Base-by-base conservation (phyloP, 2,888 invertebrate genomes). In the Standfussiana lucernea region DNA sequence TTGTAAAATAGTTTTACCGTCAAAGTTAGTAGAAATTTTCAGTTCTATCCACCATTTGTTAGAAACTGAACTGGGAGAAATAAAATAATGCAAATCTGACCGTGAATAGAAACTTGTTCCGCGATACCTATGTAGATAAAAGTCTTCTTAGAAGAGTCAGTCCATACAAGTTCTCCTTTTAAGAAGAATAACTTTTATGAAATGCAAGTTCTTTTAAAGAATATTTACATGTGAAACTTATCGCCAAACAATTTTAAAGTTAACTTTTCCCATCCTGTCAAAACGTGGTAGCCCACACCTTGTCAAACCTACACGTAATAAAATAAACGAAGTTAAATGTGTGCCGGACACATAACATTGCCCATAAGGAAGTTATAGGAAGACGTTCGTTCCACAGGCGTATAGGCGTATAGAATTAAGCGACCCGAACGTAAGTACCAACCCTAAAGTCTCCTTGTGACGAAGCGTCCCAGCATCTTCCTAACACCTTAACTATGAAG, bases 291-390 rank as follows among this genome's bases (percentile, higher is more conserved):
- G 24, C 37, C 6, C 24, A 37, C 5, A 6, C 7, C n/a, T 68
- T 50, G 59, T 35, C 35, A 47, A n/a, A n/a, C 35, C 40, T 2
- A n/a, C 56, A 82, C 11, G 2, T 6, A 64, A 64, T 68, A 18
- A 18, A 74, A 78, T 61, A 50, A 13, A 28, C 13, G 2, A 65
- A 77, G 67, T 62, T 80, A 64, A n/a, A 62, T 75, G 37, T 50
- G 37, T 47, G 18, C 72, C 53, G 75, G 67, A 80, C 42, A 56
- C n/a, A 70, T 50, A 61, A 76, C 42, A 71, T 40, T 56, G 64
- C 35, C 65, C 62, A 84, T 81, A 75, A 80, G 82, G 82, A 84
- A 79, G 47, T 47, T 35, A 28, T 59, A 73, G 74, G 47, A 77
- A 62, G 53, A 35, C 72, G 62, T 68, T 75, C 66, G 61, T 69